These are phyloP conservation scores for Xyliphius kryptos DNA, from an alignment of 2,113 vertebrate genomes.

Conservation along the genomic window DNA sequence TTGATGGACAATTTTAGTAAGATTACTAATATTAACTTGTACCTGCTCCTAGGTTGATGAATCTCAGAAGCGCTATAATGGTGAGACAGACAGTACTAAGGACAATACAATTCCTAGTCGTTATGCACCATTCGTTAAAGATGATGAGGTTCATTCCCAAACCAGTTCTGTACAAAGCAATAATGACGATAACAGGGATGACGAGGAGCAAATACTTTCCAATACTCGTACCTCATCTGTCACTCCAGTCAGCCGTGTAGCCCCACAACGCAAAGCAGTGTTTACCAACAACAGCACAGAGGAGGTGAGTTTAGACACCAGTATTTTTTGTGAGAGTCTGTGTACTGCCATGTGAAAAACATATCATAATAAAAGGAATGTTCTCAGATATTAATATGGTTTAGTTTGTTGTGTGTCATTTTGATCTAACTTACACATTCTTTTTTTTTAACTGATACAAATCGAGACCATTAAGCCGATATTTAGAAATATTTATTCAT, in stretches of 20 bases:
- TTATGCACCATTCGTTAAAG: constrained; percentile 63
- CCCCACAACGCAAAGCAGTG: constrained; percentile 50
- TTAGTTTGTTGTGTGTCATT: too few relatives aligned
- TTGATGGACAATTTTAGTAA: too few relatives aligned
- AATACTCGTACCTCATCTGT: constrained; percentile 25
- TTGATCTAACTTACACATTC: too few relatives aligned
- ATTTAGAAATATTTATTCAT: too few relatives aligned
- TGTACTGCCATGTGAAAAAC: too few relatives aligned
- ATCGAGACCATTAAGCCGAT: too few relatives aligned
- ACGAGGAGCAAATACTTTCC: constrained; percentile 40
- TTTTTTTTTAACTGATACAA: too few relatives aligned
- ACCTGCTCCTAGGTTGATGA: constrained; percentile 67
- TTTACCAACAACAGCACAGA: constrained; percentile 1
- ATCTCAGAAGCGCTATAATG: constrained; percentile 77
- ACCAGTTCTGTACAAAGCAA: constrained; percentile 57
- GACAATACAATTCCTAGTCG: constrained; percentile 47
- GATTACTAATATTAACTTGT: not conserved
- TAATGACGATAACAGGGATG: constrained; percentile 54
- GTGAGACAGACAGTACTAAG: constrained; percentile 54
- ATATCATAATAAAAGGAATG: too few relatives aligned
- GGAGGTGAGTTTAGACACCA: constrained; percentile 29
- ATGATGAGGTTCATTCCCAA: constrained; percentile 55
- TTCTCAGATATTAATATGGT: too few relatives aligned
- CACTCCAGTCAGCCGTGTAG: constrained; percentile 31
- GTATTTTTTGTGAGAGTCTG: too few relatives aligned